phyloP scores from a whole-genome alignment of 2,888 invertebrate genomes.

The Dolichopus griseipennis region DNA sequence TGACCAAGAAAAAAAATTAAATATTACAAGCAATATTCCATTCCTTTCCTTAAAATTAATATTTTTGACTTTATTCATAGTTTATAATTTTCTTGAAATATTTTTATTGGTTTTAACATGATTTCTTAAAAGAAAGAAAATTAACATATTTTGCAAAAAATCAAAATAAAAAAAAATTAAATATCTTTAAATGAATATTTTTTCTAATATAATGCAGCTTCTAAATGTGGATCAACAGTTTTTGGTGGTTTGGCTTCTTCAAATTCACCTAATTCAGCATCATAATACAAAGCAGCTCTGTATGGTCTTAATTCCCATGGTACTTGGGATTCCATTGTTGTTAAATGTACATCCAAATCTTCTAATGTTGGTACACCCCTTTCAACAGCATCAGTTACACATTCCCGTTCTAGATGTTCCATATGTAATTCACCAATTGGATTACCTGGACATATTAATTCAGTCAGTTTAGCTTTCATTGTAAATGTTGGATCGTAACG shows the following conservation, averaged over 20 bases:
- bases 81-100: too few relatives aligned
- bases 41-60: too few relatives aligned
- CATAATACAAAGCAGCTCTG: slow-evolving; percentile 61
- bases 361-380: slow-evolving; percentile 65
- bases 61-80: too few relatives aligned
- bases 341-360: slow-evolving; percentile 76
- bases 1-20: too few relatives aligned
- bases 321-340: slow-evolving; percentile 66
- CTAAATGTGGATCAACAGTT: slow-evolving; percentile 32
- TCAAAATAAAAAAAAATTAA: too few relatives aligned
- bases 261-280: slow-evolving; percentile 67
- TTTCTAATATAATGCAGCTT: slow-evolving; percentile 19
- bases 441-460: slow-evolving; percentile 53
- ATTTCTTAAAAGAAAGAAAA: too few relatives aligned
- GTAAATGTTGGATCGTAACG: slow-evolving; percentile 60
- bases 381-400: slow-evolving; percentile 59
- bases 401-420: slow-evolving; percentile 79
- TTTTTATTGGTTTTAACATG: too few relatives aligned
- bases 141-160: too few relatives aligned
- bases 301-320: slow-evolving; percentile 71
- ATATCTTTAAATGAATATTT: neutral
- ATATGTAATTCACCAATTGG: slow-evolving; percentile 63
- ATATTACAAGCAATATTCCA: too few relatives aligned
- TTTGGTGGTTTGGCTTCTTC: slow-evolving; percentile 53
- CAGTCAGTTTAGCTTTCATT: slow-evolving; percentile 55